Evolutionary conservation across 2,113 vertebrate genomes (phyloP).

Genomic region (Chascanopsetta lugubris): DNA sequence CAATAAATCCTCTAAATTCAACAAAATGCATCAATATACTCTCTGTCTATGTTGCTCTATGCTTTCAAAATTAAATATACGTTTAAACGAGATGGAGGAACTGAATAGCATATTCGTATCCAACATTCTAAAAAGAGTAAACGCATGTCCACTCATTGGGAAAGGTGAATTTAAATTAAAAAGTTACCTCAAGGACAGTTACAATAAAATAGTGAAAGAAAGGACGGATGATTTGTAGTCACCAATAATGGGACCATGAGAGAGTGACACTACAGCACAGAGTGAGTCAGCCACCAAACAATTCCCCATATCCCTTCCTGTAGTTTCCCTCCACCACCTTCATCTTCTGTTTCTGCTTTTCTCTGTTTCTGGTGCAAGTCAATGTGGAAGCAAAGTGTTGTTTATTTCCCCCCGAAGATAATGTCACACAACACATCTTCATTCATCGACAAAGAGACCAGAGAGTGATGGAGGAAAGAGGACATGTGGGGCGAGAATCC

Average conservation of each 20-base stretch:
- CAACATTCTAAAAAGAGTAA: too few species aligned
- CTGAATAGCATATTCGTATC: neutral
- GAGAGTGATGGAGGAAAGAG: constrained; percentile 2
- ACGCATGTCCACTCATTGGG: too few species aligned
- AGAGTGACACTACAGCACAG: constrained; percentile 24
- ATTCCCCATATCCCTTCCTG: constrained; percentile 49
- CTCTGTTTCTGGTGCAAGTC: constrained; percentile 70
- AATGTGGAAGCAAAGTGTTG: constrained; percentile 77
- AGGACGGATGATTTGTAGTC: neutral
- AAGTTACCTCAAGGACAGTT: too few species aligned
- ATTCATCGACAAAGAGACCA: constrained; percentile 35
- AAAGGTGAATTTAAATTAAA: too few species aligned
- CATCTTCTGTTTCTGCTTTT: constrained; percentile 14
- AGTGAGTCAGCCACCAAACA: constrained; percentile 61
- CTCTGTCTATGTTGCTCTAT: too few species aligned
- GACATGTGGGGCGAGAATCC: neutral
- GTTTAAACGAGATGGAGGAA: neutral
- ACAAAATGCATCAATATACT: neutral
- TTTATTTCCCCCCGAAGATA: constrained; percentile 74
- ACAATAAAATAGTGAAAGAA: neutral
- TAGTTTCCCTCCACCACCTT: constrained; percentile 65
- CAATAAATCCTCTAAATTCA: neutral
- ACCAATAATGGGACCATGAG: constrained; percentile 16
- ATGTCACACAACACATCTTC: constrained; percentile 65
- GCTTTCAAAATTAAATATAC: too few species aligned